Percentiles rank a stretch among this genome's conserved stretches.
phyloP scores from a whole-genome alignment of 2,888 invertebrate genomes.

The Rutpela maculata region DNA sequence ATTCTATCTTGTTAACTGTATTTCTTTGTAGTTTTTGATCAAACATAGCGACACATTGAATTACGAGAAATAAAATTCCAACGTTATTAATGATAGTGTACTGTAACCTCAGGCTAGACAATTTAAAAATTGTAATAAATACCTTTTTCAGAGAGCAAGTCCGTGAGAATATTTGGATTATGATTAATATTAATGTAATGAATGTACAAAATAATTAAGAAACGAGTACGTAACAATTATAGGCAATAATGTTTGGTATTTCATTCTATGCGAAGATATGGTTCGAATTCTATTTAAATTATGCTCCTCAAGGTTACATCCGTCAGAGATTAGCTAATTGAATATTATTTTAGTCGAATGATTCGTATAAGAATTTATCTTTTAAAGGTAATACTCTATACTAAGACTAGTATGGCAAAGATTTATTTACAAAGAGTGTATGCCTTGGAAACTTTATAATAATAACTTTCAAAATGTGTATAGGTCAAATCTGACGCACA shows the following conservation, averaged over 20 bases:
- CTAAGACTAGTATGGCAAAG: no score
- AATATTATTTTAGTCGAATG: slow-evolving; percentile 2
- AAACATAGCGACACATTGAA: background rate
- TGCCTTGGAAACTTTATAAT: no score
- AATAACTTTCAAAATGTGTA: no score
- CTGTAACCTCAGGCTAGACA: slow-evolving; percentile 5
- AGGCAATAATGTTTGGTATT: slow-evolving; percentile 4
- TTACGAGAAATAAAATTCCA: slow-evolving; percentile 28
- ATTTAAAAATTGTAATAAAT: slow-evolving; percentile 32
- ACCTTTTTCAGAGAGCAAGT: slow-evolving; percentile 5
- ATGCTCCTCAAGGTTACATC: background rate
- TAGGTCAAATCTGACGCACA: no score
- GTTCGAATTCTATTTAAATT: background rate
- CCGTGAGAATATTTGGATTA: slow-evolving; percentile 30
- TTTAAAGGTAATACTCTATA: no score
- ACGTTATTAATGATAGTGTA: slow-evolving; percentile 28
- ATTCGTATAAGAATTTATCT: background rate
- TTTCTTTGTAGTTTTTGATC: background rate
- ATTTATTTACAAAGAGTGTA: no score
- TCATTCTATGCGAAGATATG: background rate
- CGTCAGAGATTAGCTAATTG: slow-evolving; percentile 7
- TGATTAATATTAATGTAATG: slow-evolving; percentile 22
- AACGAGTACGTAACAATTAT: slow-evolving; percentile 22
- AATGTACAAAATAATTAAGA: slow-evolving; percentile 25
- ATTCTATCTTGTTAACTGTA: background rate